A percentile compares a stretch with the other conserved stretches of the same genome.
These are phyloP conservation scores for Crossocerus cetratus DNA, from an alignment of 2,888 invertebrate genomes.

Conservation along the genomic window DNA sequence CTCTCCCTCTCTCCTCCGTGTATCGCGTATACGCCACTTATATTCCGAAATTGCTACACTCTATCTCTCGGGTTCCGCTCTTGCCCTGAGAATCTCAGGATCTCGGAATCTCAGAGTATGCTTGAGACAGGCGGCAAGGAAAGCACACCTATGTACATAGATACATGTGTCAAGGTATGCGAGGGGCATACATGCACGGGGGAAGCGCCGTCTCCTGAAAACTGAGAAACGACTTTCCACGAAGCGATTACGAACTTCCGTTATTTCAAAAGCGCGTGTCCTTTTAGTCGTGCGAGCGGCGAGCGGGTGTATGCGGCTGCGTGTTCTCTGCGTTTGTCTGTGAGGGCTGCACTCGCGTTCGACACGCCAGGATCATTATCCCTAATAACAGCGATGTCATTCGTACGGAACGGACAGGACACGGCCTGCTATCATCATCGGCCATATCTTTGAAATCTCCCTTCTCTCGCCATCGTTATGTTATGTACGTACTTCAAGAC, in stretches of 20 bases:
- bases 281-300: slow-evolving; percentile 21
- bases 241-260: slow-evolving; percentile 68
- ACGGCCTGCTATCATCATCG: background rate
- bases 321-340: background rate
- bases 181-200: background rate
- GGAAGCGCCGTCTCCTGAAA: slow-evolving; percentile 46
- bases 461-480: too few species aligned
- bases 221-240: slow-evolving; percentile 68
- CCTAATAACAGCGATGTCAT: slow-evolving; percentile 49
- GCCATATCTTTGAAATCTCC: background rate
- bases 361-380: slow-evolving; percentile 62
- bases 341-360: slow-evolving; percentile 40
- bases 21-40: too few species aligned
- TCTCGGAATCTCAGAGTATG: too few species aligned
- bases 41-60: too few species aligned
- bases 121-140: background rate
- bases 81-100: too few species aligned
- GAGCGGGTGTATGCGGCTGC: background rate
- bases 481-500: too few species aligned
- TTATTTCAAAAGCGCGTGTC: slow-evolving; percentile 54
- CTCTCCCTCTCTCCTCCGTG: too few species aligned
- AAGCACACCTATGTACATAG: slow-evolving; percentile 14
- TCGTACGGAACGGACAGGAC: slow-evolving; percentile 27
- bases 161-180: background rate
- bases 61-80: too few species aligned